These are phyloP conservation scores for Meloidogyne chitwoodi DNA, from an alignment of 1,140 invertebrate genomes.

Conservation along the genomic window DNA sequence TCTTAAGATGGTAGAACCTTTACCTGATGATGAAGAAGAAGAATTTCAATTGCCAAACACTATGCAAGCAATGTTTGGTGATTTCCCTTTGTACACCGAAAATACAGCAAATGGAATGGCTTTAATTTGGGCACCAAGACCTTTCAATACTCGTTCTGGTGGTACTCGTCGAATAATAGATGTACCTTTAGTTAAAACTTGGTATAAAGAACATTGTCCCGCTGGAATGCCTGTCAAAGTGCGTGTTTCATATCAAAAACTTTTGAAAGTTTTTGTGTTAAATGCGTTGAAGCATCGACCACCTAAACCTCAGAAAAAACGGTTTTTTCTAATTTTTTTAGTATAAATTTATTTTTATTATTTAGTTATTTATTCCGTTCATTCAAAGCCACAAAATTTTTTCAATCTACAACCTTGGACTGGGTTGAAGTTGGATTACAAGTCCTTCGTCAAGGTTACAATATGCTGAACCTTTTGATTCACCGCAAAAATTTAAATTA, in stretches of 20 bases:
- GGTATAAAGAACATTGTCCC: slow-evolving; percentile 92
- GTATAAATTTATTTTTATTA: slow-evolving; percentile 5
- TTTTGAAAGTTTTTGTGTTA: slow-evolving; percentile 94
- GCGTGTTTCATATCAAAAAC: slow-evolving; percentile 95
- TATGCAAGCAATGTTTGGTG: slow-evolving; percentile 84
- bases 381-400: slow-evolving; percentile 99
- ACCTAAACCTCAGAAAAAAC: slow-evolving; percentile 96
- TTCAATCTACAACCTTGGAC: slow-evolving; percentile 96
- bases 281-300: slow-evolving; percentile 93
- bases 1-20: slow-evolving; percentile 63
- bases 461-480: slow-evolving; percentile 97
- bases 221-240: slow-evolving; percentile 98
- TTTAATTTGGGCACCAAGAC: slow-evolving; percentile 93
- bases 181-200: slow-evolving; percentile 90
- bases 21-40: slow-evolving; percentile 79
- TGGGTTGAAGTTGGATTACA: slow-evolving; percentile 98
- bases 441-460: slow-evolving; percentile 97
- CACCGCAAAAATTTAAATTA: slow-evolving; percentile 99
- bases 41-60: slow-evolving; percentile 86
- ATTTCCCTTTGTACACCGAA: slow-evolving; percentile 72
- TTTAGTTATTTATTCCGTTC: slow-evolving; percentile 76
- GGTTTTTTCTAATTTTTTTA: slow-evolving; percentile 63
- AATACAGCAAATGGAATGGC: slow-evolving; percentile 98
- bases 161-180: slow-evolving; percentile 80
- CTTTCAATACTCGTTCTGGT: slow-evolving; percentile 90